Evolutionary conservation across 2,113 vertebrate genomes (phyloP).

Genomic region (Brienomyrus brachyistius): DNA sequence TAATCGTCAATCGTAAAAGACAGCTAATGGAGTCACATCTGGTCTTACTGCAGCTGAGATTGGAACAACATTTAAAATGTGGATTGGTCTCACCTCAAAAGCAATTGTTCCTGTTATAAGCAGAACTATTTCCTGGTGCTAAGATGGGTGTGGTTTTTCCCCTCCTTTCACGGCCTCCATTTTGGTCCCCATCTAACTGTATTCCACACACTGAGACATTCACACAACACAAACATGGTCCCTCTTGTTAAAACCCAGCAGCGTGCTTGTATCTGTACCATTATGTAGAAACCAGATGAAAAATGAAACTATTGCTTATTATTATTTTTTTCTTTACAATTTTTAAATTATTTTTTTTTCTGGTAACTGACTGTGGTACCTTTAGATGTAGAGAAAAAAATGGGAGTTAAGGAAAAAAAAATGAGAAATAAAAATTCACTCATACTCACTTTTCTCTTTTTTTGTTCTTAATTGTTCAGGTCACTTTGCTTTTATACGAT

Average conservation of each 20-base stretch:
- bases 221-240: slow-evolving; percentile 14
- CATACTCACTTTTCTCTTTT: slow-evolving; percentile 16
- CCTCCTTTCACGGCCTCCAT: background rate
- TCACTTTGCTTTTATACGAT: background rate
- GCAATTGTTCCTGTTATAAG: slow-evolving; percentile 7
- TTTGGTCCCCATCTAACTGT: background rate
- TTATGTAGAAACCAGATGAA: slow-evolving; percentile 35
- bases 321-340: slow-evolving; percentile 27
- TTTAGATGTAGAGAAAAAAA: slow-evolving; percentile 34
- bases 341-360: slow-evolving; percentile 33
- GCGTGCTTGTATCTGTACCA: slow-evolving; percentile 40
- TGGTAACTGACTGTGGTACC: slow-evolving; percentile 21
- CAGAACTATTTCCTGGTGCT: slow-evolving; percentile 11
- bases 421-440: slow-evolving; percentile 33
- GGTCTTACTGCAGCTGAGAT: background rate
- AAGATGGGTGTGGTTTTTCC: background rate
- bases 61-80: slow-evolving; percentile 6
- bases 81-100: background rate
- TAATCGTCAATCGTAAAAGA: background rate
- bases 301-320: slow-evolving; percentile 22
- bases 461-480: slow-evolving; percentile 2
- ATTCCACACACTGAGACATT: background rate
- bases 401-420: slow-evolving; percentile 20
- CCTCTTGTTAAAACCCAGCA: slow-evolving; percentile 22
- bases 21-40: background rate